A percentile compares a stretch with the other conserved stretches of the same genome.
Conservation (phyloP, 2,888 invertebrate genomes). For the Conus canariensis region DNA sequence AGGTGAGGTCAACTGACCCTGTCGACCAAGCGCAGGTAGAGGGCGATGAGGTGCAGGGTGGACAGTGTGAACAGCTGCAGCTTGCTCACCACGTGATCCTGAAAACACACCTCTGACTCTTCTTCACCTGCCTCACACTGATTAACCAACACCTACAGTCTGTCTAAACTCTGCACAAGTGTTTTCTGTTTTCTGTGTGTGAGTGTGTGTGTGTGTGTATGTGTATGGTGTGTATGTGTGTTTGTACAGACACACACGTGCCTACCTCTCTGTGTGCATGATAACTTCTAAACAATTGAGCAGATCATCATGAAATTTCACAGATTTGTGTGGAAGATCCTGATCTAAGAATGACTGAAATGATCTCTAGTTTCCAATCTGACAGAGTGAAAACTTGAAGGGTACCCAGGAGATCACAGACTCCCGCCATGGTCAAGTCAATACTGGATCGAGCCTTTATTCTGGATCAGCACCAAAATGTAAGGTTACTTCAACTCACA, state of each 20-base stretch:
- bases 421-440: too few species aligned
- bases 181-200: too few species aligned
- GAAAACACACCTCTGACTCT: constrained; percentile 31
- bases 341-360: too few species aligned
- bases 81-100: constrained; percentile 69
- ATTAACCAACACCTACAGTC: not conserved
- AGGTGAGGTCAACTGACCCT: constrained; percentile 54
- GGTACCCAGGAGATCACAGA: too few species aligned
- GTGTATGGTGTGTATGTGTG: too few species aligned
- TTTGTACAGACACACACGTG: not conserved
- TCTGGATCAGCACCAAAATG: too few species aligned
- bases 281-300: not conserved
- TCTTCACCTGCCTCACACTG: not conserved
- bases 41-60: constrained; percentile 60
- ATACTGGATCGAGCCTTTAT: too few species aligned
- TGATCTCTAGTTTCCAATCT: too few species aligned
- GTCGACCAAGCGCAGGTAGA: constrained; percentile 61
- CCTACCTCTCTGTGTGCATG: not conserved
- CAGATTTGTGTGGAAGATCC: not conserved
- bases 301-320: not conserved
- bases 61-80: constrained; percentile 68
- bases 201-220: too few species aligned
- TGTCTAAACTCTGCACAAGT: too few species aligned
- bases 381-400: too few species aligned
- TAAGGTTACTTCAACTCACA: too few species aligned